Evolutionary conservation across 2,888 invertebrate species (phyloP).

Genomic region (Melieria picta): DNA sequence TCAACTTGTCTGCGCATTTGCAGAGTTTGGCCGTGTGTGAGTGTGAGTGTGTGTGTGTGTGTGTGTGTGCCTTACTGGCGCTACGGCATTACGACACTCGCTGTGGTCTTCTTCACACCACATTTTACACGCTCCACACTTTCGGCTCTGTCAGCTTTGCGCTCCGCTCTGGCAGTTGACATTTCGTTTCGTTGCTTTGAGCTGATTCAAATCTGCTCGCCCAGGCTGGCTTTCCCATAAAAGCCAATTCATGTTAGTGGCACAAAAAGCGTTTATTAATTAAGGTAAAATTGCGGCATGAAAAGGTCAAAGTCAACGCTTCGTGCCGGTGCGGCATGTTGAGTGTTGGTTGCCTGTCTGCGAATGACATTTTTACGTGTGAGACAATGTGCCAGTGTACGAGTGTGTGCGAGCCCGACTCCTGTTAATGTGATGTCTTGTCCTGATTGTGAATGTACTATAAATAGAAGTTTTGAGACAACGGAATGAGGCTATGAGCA

Average conservation of each 20-base stretch:
- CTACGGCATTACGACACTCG: background rate
- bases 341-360: no score
- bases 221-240: background rate
- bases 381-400: no score
- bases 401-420: no score
- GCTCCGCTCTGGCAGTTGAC: slow-evolving; percentile 13
- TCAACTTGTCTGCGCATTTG: background rate
- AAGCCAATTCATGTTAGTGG: slow-evolving; percentile 6
- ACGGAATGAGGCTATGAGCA: background rate
- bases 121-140: background rate
- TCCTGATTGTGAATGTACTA: no score
- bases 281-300: slow-evolving; percentile 26
- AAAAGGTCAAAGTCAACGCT: background rate
- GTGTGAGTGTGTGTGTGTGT: background rate
- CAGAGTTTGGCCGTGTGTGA: background rate
- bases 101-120: no score
- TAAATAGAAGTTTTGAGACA: background rate
- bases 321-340: no score
- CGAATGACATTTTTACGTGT: no score
- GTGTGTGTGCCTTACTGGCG: background rate
- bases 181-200: slow-evolving; percentile 22
- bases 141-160: slow-evolving; percentile 17
- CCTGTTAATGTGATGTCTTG: no score
- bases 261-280: slow-evolving; percentile 30
- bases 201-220: slow-evolving; percentile 7